phyloP scores from a whole-genome alignment of 35 echinoderm and acorn worm species.

The Apostichopus californicus region DNA sequence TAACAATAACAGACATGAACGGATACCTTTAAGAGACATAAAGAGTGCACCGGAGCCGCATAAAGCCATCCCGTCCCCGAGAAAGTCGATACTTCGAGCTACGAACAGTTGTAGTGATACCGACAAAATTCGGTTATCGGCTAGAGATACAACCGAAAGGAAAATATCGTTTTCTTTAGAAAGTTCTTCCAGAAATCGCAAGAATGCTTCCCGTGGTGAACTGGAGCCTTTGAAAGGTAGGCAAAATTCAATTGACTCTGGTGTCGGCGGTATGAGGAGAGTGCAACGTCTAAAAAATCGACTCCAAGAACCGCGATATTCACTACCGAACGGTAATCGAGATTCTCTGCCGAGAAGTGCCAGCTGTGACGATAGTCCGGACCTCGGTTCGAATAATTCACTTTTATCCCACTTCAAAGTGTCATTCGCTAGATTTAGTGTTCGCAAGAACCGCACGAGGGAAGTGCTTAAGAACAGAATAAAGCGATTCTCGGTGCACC shows the following conservation, averaged over 20 bases:
- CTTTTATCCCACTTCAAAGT: constrained; percentile 60
- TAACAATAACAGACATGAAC: constrained; percentile 26
- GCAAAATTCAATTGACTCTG: constrained; percentile 62
- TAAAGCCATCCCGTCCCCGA: constrained; percentile 8
- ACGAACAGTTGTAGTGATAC: constrained; percentile 45
- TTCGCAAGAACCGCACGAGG: constrained; percentile 65
- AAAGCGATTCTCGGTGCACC: constrained; percentile 77
- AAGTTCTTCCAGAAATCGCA: constrained; percentile 47
- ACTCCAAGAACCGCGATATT: constrained; percentile 37
- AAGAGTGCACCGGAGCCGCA: constrained; percentile 39
- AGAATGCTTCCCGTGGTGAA: constrained; percentile 65
- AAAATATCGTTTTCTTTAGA: constrained; percentile 78
- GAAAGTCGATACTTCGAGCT: constrained; percentile 58
- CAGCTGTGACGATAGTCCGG: background rate
- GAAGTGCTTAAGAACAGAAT: constrained; percentile 73
- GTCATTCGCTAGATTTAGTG: constrained; percentile 78
- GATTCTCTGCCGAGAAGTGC: constrained; percentile 4
- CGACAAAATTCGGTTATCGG: background rate
- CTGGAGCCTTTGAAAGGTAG: constrained; percentile 61
- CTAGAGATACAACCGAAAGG: constrained; percentile 13
- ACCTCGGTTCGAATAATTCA: constrained; percentile 18
- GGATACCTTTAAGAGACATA: constrained; percentile 46
- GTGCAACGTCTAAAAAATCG: constrained; percentile 46
- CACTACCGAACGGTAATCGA: constrained; percentile 26
- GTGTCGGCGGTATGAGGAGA: constrained; percentile 10